Evolutionary conservation across 2,113 vertebrate species (phyloP), one percentile per base, ranked within the genome.

Genomic region (Trematocara zebra): DNA sequence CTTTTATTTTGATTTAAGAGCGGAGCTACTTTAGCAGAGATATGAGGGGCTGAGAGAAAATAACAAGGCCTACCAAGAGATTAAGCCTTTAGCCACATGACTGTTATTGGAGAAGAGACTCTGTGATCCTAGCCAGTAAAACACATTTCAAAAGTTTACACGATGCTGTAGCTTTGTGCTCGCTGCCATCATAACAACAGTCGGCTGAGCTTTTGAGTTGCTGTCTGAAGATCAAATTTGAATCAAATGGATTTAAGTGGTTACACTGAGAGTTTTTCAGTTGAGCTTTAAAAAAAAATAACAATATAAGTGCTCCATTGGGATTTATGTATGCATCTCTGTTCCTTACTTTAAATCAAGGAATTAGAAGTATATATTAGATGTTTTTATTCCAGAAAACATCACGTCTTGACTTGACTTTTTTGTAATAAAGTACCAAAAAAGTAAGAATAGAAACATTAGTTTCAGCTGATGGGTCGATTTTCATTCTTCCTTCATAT

Each of bases 1-100:
- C 42, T 31, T 44, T 61, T 91, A 87, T 91, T 92, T 87, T 92
- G 89, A 92, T 92, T 93, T 83, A 86, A 83, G 85, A 86, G 90
- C 80, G 20, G 81, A 85, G 76, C 85, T 85, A 82, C 20, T 90
- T 93, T 86, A 81, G 59, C n/a, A 33, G 42, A 57, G 82, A 91
- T 87, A 91, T 76, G 61, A 52, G 49, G 74, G 37, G 67, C 54
- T 72, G 49, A 61, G 57, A 80, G 81, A 90, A 85, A 87, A 88
- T 87, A 90, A 93, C 88, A 91, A 85, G 76, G 76, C 72, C 76
- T 47, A 84, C 79, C 47, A 83, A 81, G 51, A 89, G 85, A 91
- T 89, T 85, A 88, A 87, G 83, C 53, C 80, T 87, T 91, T 82
- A 84, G 83, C 86, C 89, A 81, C 59, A 89, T 72, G 69, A 56